These are phyloP conservation scores for Cataglyphis hispanica DNA, from an alignment of 1,140 invertebrate genomes.

Conservation along the genomic window DNA sequence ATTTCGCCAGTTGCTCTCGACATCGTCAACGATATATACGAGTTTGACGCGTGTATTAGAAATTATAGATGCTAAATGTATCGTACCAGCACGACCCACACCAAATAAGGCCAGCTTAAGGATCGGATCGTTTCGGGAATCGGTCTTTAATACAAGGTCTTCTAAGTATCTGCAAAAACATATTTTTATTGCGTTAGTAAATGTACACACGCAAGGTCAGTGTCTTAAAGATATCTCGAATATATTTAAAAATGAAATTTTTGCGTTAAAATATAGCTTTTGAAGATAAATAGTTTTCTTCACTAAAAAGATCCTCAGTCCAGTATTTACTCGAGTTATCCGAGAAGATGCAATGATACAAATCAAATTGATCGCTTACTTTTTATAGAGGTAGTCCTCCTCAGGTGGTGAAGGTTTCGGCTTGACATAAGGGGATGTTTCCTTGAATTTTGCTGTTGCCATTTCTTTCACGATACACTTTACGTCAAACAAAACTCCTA, in stretches of 20 bases:
- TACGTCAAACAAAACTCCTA: too few species aligned
- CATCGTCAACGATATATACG: slow-evolving; percentile 89
- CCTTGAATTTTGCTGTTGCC: slow-evolving; percentile 78
- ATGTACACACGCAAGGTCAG: neutral
- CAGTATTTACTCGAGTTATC: neutral
- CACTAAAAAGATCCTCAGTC: neutral
- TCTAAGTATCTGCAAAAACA: slow-evolving; percentile 73
- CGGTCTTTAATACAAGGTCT: slow-evolving; percentile 67
- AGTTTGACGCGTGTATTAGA: slow-evolving; percentile 87
- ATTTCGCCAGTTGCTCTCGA: slow-evolving; percentile 83
- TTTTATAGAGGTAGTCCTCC: slow-evolving; percentile 79
- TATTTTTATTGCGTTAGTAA: slow-evolving; percentile 14
- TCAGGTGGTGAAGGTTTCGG: slow-evolving; percentile 53
- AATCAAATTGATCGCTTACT: slow-evolving; percentile 69
- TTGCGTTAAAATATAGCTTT: neutral
- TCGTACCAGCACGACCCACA: slow-evolving; percentile 88
- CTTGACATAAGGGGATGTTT: slow-evolving; percentile 73
- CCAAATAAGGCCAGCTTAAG: slow-evolving; percentile 88
- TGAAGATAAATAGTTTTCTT: neutral
- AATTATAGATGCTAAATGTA: slow-evolving; percentile 88
- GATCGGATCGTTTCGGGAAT: slow-evolving; percentile 39
- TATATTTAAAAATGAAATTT: neutral
- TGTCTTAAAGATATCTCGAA: neutral
- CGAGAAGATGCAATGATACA: neutral
- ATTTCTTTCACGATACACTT: slow-evolving; percentile 51